These are phyloP conservation scores for Globicephala melas DNA, from an alignment of 2,113 vertebrate genomes.

Conservation along the genomic window DNA sequence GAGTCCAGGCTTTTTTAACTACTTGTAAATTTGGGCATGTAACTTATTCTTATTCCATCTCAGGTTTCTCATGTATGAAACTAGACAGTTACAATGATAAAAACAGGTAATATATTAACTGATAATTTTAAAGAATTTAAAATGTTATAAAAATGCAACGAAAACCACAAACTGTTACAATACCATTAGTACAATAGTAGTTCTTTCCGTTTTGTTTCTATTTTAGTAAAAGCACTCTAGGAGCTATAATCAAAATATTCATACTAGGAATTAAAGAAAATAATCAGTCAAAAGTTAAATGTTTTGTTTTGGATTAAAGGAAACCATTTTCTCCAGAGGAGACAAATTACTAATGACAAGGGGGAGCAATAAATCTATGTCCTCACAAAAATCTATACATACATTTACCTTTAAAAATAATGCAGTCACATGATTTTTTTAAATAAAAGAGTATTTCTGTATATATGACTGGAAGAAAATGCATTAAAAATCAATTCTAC, in stretches of 20 bases:
- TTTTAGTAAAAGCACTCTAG: not conserved
- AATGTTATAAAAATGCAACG: not conserved
- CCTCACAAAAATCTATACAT: not conserved
- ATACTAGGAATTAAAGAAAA: not conserved
- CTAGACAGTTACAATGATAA: not conserved
- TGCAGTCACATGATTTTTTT: not conserved
- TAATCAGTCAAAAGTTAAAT: not conserved
- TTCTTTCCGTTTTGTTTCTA: not conserved
- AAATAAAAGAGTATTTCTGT: not conserved
- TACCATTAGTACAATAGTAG: not conserved
- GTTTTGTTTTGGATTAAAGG: slow-evolving; percentile 28
- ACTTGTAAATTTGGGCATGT: not conserved
- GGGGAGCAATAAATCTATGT: not conserved
- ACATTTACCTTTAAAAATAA: slow-evolving; percentile 18
- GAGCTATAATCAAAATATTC: slow-evolving; percentile 10
- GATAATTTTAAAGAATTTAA: not conserved
- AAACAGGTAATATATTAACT: not conserved
- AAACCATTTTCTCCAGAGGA: not conserved
- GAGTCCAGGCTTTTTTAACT: not conserved
- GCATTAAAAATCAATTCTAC: slow-evolving; percentile 3
- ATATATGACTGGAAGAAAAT: not conserved
- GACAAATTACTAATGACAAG: not conserved
- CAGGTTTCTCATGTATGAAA: not conserved
- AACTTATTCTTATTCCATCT: not conserved
- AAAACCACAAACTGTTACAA: not conserved